Base-by-base conservation (phyloP, 1,140 invertebrate genomes). In the Chrysoperla carnea region DNA sequence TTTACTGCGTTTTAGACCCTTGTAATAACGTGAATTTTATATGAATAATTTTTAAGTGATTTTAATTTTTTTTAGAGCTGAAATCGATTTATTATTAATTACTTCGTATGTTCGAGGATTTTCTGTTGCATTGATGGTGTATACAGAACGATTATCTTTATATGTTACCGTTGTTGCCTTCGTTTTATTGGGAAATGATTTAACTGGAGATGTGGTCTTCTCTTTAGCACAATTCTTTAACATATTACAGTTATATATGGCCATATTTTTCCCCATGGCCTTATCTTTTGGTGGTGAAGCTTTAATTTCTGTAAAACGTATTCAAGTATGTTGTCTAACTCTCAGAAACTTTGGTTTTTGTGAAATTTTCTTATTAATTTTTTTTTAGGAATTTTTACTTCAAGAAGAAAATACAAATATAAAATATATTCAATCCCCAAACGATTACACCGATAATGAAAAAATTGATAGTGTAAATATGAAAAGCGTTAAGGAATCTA, bases 221-320 rank as follows among this genome's bases (percentile, higher is more conserved):
- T 76, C 81, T 6, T 65, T 80, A 44, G 74, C 79, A 29, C 73
- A 81, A 42, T 73, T 84, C 49, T 80, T 78, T 53, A 83, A 85
- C 55, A 67, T 75, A 37, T 54, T 85, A 13, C 74, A 82, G 50
- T 55, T 78, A 1, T 75, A 75, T 13, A 75, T 83, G 63, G 78
- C 78, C 11, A 77, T 84, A 46, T 70, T 77, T 46, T 80, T 77
- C 56, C 82, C 82, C 2, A 53, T 70, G 50, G 78, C 72, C 2
- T 55, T 82, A 8, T 56, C 70, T 12, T 61, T 57, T 28, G 56
- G 64, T 6, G 69, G 72, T 11, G 76, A 81, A 55, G 62, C 73
- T 4, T 60, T 67, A 48, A 72, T 80, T 4, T 80, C 80, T 0
- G 61, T 84, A 8, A 67, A 64, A 44, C 59, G 78, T 36, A 53